Percentiles rank a stretch among this genome's conserved stretches.
Conservation (phyloP, 2,888 invertebrate species). For the Drosophila peninsularis region DNA sequence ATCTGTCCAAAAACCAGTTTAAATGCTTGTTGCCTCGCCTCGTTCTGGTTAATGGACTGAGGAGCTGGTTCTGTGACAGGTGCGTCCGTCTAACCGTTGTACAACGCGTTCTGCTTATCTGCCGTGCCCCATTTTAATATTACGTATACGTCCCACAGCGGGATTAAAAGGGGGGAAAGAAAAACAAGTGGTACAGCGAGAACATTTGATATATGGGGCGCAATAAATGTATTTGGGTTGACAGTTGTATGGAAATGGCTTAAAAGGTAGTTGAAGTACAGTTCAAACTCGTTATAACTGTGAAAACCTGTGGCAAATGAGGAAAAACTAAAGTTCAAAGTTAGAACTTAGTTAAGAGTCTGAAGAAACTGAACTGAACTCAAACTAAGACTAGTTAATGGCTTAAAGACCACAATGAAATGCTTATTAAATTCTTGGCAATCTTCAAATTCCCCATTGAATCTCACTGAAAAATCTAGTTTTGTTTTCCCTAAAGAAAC, state of each 20-base stretch:
- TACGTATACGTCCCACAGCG: slow-evolving; percentile 58
- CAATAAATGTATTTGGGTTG: slow-evolving; percentile 76
- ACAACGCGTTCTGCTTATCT: slow-evolving; percentile 11
- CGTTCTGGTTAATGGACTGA: slow-evolving; percentile 16
- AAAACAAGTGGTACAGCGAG: slow-evolving; percentile 9
- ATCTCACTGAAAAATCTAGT: slow-evolving; percentile 11
- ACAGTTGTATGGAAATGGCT: slow-evolving; percentile 7
- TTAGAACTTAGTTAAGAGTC: not conserved
- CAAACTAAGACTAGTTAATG: not conserved
- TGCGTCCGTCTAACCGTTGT: slow-evolving; percentile 39
- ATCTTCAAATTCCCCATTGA: not conserved
- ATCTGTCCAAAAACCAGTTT: slow-evolving; percentile 58
- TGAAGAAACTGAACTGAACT: not conserved
- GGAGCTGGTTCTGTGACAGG: slow-evolving; percentile 54
- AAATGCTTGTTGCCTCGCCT: slow-evolving; percentile 18
- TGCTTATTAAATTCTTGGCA: not conserved
- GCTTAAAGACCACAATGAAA: not conserved
- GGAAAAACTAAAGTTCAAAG: not conserved
- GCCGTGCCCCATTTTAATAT: slow-evolving; percentile 68
- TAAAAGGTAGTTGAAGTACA: slow-evolving; percentile 14
- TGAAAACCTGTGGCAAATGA: slow-evolving; percentile 1
- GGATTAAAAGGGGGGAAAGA: not conserved
- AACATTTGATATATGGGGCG: slow-evolving; percentile 21
- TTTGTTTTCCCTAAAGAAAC: slow-evolving; percentile 7
- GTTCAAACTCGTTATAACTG: slow-evolving; percentile 46